Evolutionary conservation across 2,888 invertebrate species (phyloP).

Genomic region (Argyra leucocephala): DNA sequence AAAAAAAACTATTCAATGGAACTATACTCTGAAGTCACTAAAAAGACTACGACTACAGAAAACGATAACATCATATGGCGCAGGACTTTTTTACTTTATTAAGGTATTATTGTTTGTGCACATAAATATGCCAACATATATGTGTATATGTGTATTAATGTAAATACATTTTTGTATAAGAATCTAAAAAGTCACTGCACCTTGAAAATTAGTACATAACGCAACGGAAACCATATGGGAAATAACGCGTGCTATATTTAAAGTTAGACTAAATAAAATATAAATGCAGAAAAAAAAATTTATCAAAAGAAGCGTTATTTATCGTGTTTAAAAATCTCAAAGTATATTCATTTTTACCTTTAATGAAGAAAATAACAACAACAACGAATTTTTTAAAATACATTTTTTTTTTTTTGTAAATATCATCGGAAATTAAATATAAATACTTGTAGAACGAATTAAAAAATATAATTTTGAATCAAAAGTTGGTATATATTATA

Average conservation of each 20-base stretch:
- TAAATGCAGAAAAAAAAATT: neutral
- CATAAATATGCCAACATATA: neutral
- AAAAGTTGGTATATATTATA: no score
- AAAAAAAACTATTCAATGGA: neutral
- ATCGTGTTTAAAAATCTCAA: neutral
- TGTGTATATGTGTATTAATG: neutral
- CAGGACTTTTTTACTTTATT: constrained; percentile 3
- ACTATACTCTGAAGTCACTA: neutral
- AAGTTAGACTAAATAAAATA: neutral
- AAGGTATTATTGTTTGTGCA: neutral
- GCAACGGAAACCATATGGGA: constrained; percentile 8
- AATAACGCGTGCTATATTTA: constrained; percentile 4
- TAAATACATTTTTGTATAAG: neutral
- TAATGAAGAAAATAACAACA: neutral
- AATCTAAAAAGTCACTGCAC: constrained; percentile 9
- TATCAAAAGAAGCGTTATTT: neutral
- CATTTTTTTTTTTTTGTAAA: no score
- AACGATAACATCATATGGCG: constrained; percentile 6
- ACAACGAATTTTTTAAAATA: no score
- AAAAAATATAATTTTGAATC: no score
- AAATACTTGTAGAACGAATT: no score
- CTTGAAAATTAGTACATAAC: constrained; percentile 7
- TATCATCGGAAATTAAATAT: no score
- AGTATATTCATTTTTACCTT: neutral
- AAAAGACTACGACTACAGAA: neutral